Conservation (phyloP, 2,888 invertebrate genomes). For the Hydriomena furcata region DNA sequence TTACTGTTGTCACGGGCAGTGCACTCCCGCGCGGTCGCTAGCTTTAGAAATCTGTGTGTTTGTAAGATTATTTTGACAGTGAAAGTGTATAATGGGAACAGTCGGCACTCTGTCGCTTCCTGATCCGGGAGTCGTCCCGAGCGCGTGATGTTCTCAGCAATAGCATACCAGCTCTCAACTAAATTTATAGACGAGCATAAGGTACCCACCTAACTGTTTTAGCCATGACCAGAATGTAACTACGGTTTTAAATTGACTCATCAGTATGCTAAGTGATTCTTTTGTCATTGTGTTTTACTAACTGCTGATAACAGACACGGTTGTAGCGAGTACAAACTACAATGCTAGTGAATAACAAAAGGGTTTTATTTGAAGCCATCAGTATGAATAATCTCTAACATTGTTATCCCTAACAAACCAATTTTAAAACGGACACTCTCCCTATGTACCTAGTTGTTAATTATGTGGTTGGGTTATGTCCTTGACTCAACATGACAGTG, state of each 20-base stretch:
- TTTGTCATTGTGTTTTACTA: slow-evolving; percentile 22
- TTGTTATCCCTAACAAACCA: slow-evolving; percentile 4
- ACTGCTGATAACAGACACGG: slow-evolving; percentile 12
- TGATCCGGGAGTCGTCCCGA: slow-evolving; percentile 46
- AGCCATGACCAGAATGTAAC: slow-evolving; percentile 10
- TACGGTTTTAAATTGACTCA: slow-evolving; percentile 7
- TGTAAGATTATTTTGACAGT: slow-evolving; percentile 20
- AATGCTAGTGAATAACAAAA: slow-evolving; percentile 9
- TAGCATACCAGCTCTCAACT: slow-evolving; percentile 73
- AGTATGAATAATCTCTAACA: background rate
- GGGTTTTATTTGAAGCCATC: slow-evolving; percentile 1
- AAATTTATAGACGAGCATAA: slow-evolving; percentile 73
- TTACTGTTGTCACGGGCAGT: slow-evolving; percentile 33
- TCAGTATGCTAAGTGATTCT: slow-evolving; percentile 29
- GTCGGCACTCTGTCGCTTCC: slow-evolving; percentile 47
- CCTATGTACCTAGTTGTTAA: background rate
- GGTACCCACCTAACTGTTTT: slow-evolving; percentile 41
- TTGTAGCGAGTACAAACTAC: slow-evolving; percentile 7
- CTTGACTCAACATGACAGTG: slow-evolving; percentile 2
- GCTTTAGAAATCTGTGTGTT: slow-evolving; percentile 23
- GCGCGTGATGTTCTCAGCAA: slow-evolving; percentile 68
- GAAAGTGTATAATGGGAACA: slow-evolving; percentile 53
- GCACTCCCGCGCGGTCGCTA: slow-evolving; percentile 28
- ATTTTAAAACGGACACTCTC: background rate
- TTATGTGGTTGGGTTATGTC: background rate